Conservation (phyloP, 53 echinoderm and acorn worm genomes). For the Hippasteria phrygiana region DNA sequence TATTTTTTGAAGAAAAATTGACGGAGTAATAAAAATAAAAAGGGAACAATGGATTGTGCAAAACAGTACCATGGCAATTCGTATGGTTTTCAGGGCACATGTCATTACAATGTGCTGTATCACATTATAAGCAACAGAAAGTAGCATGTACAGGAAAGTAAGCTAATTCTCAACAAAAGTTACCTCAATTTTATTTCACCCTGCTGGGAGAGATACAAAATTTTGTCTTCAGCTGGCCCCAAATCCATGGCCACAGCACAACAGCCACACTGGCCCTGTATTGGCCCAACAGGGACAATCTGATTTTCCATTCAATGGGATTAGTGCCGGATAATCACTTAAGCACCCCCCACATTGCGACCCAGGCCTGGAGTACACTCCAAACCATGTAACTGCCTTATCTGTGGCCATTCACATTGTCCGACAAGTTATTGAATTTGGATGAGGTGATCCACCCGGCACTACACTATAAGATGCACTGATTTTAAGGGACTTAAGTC, state of each 20-base stretch:
- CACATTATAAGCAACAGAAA: too few relatives aligned
- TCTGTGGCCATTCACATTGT: constrained; percentile 1
- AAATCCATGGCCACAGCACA: constrained; percentile 4
- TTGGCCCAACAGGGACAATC: constrained; percentile 38
- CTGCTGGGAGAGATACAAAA: background rate
- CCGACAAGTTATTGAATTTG: background rate
- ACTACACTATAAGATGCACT: background rate
- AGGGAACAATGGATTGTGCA: too few relatives aligned
- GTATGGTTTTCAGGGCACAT: too few relatives aligned
- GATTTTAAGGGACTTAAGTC: too few relatives aligned
- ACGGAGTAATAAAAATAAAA: too few relatives aligned
- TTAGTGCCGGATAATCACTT: constrained; percentile 45
- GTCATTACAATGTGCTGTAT: too few relatives aligned
- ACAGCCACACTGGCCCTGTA: constrained; percentile 32
- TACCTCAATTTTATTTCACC: background rate
- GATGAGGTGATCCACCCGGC: background rate
- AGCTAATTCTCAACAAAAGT: background rate
- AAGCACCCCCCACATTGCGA: constrained; percentile 20
- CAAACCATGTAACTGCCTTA: constrained; percentile 17
- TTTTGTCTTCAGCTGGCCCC: background rate
- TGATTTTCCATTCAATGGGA: constrained; percentile 37
- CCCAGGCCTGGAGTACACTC: background rate
- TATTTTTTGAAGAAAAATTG: too few relatives aligned
- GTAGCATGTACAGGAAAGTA: too few relatives aligned
- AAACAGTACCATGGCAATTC: too few relatives aligned